Evolutionary conservation across 2,797 vertebrate genomes (phyloP).

Genomic region (Champsocephalus esox): DNA sequence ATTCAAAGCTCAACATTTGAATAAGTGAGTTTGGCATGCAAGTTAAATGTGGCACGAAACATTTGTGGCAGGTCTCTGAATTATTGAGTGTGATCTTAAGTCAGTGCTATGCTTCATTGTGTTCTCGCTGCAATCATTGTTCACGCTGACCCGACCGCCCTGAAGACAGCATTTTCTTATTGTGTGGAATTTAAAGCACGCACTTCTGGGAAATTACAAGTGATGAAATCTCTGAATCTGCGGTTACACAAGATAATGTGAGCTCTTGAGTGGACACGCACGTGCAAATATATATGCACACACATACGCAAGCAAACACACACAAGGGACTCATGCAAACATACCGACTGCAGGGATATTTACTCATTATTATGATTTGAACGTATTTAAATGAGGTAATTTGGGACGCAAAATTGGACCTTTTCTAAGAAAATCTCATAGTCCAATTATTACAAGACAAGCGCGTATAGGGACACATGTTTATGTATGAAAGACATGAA

Average conservation of each 20-base stretch:
- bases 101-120: constrained; percentile 49
- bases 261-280: background rate
- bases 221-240: constrained; percentile 30
- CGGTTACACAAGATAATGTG: constrained; percentile 13
- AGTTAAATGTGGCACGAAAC: constrained; percentile 49
- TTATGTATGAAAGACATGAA: too few relatives aligned
- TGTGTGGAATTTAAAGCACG: constrained; percentile 43
- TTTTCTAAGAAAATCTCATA: too few relatives aligned
- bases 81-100: constrained; percentile 61
- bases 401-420: too few relatives aligned
- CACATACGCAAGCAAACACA: background rate
- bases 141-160: constrained; percentile 43
- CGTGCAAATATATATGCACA: background rate
- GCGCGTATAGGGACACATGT: too few relatives aligned
- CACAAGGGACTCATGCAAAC: background rate
- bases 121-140: constrained; percentile 33
- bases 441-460: too few relatives aligned
- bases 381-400: too few relatives aligned
- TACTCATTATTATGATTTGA: background rate
- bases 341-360: background rate
- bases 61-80: constrained; percentile 58
- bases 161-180: constrained; percentile 31
- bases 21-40: constrained; percentile 36
- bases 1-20: constrained; percentile 20
- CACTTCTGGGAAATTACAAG: constrained; percentile 24